These are phyloP conservation scores for Ips typographus DNA, from an alignment of 1,140 invertebrate species.

Conservation along the genomic window DNA sequence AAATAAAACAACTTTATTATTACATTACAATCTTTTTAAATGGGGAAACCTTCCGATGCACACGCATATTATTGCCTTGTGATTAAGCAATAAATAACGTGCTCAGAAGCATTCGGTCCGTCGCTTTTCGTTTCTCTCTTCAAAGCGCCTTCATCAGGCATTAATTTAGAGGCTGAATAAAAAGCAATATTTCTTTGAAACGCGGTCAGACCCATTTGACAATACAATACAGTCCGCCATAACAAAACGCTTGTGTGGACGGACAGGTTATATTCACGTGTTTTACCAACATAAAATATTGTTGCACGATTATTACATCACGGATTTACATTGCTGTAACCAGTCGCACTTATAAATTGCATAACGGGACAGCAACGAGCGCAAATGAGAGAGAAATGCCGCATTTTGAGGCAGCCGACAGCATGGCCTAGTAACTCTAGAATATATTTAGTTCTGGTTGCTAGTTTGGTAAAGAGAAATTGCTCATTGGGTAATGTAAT, in stretches of 20 bases:
- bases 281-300: background rate
- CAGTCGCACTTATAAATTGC: constrained; percentile 10
- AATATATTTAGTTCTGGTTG: constrained; percentile 6
- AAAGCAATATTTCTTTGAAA: no score
- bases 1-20: no score
- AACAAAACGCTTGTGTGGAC: background rate
- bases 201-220: no score
- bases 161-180: no score
- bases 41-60: no score
- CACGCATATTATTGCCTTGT: no score
- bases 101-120: no score
- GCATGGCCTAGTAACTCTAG: constrained; percentile 6
- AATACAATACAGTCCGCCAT: no score
- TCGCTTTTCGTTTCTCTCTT: no score
- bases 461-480: constrained; percentile 14
- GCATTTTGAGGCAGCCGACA: constrained; percentile 3
- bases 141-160: no score
- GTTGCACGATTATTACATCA: background rate
- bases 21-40: no score
- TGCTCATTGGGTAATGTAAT: constrained; percentile 3
- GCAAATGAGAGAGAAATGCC: constrained; percentile 1
- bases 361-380: constrained; percentile 12
- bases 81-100: no score
- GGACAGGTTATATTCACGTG: constrained; percentile 4
- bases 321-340: background rate